Evolutionary conservation across 1,140 invertebrate genomes (phyloP), one percentile per base, ranked within the genome.

Genomic region (Belonocnema kinseyi): DNA sequence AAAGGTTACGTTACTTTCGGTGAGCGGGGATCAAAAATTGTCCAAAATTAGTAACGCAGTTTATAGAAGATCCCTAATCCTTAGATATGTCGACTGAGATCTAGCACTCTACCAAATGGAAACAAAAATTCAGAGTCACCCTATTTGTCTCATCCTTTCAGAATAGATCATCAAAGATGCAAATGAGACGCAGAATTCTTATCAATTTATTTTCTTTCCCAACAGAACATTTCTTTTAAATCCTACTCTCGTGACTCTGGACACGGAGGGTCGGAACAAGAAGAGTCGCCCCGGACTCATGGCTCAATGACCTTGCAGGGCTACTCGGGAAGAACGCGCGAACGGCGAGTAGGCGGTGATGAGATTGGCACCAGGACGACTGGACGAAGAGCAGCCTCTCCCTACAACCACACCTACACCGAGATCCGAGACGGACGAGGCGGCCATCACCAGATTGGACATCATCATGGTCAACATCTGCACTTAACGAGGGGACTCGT

Each of bases 211-310:
- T 77, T 80, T 82, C 88, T 85, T 88, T 89, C 86, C 80, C 90
- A 90, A 82, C 93, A 94, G 94, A 94, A 94, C 93, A 94, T 94
- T 93, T 94, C 93, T 92, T 94, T 94, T 94, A 94, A 94, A 85
- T 94, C 93, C 52, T 94, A 93, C 85, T 94, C 93, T 80, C 92
- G 94, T 78, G 92, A 94, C 86, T 93, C 94, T 71, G 92, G 94
- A 79, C 92, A 94, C 89, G 92, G 94, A 80, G 91, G 93, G 71
- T 94, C 93, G 50, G 94, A 94, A 82, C 93, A 94, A 81, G 94
- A 94, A 83, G 93, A 94, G 76, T 94, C 93, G 17, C 93, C 93
- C 5, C 89, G 93, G 73, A 92, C 92, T n/a, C 92, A 93, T 84
- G 92, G 89, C 78, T 90, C 93, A 19, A 85, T 87, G 88, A 90